These are phyloP conservation scores for Tyrophagus putrescentiae DNA, from an alignment of 1,140 invertebrate species.

Conservation along the genomic window DNA sequence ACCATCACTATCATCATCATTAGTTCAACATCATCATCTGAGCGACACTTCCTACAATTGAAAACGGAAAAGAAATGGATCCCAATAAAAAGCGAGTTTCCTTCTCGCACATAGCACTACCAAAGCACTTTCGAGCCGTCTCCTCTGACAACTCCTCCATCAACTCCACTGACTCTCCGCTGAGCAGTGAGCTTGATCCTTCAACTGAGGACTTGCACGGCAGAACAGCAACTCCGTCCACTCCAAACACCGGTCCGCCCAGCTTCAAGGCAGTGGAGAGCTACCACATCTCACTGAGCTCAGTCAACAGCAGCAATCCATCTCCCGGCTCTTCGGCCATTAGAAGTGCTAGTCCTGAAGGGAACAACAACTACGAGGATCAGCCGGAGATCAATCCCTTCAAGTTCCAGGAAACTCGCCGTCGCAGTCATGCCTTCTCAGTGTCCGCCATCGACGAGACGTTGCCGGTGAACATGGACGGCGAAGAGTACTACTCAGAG, in stretches of 20 bases:
- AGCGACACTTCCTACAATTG: too few relatives aligned
- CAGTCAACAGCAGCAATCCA: too few relatives aligned
- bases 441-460: conserved; percentile 7
- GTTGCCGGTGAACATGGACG: conserved; percentile 10
- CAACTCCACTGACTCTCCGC: neutral
- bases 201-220: neutral
- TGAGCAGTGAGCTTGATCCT: neutral
- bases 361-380: neutral
- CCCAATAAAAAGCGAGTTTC: conserved; percentile 11
- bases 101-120: conserved; percentile 5
- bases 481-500: neutral
- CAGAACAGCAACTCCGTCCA: neutral
- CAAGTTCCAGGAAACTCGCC: conserved; percentile 1
- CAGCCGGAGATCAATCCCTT: neutral
- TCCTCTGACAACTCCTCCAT: neutral
- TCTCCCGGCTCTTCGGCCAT: too few relatives aligned
- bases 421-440: conserved; percentile 11
- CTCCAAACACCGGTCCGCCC: neutral
- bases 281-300: neutral
- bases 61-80: too few relatives aligned
- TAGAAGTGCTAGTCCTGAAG: neutral
- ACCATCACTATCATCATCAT: too few relatives aligned
- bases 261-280: neutral
- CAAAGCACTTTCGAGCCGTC: neutral
- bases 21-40: too few relatives aligned